Base-by-base conservation (phyloP, 2,797 vertebrate genomes). In the Peromyscus melanophrys region DNA sequence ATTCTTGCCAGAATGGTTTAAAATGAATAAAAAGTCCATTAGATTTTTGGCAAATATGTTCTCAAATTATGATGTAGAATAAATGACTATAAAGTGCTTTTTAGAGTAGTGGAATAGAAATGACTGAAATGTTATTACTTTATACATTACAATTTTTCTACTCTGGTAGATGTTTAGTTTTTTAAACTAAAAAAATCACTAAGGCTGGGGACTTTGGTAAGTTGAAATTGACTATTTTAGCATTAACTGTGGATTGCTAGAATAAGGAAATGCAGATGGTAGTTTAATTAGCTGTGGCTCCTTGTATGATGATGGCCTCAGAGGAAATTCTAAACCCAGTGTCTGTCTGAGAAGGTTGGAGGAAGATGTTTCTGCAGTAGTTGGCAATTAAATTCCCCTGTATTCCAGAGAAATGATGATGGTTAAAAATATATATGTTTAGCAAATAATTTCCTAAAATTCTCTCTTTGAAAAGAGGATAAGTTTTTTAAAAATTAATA, bases 1-100 rank as follows among this genome's bases (percentile, higher is more conserved):
- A 95, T 86, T 97, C 92, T 98, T 98, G 81, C 94, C 59, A 82
- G 95, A 29, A 78, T 97, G 83, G 96, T 95, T 97, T 97, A 97
- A 97, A 96, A 94, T 97, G 92, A 97, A 96, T 95, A 90, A 97
- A 98, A 96, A 95, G 88, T 92, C 94, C 95, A 96, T 97, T 96
- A 94, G 84, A 91, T 96, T 97, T 98, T 97, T 98, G 96, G 95
- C 96, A 98, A 96, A 92, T 98, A 96, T 91, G 65, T 91, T 98
- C 96, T 86, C 93, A 96, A 82, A 84, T 97, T 97, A 94, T 77
- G 59, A 87, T 97, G 92, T 31, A 90, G 95, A 98, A 96, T 97
- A 98, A 98, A 95, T 98, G 96, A 96, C 86, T 97, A 87, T 46
- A 95, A 90, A 97, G 90, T 52, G 83, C 80, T 96, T 97, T 98